Evolutionary conservation across 2,113 vertebrate genomes (phyloP).

Genomic region (Mus spicilegus): DNA sequence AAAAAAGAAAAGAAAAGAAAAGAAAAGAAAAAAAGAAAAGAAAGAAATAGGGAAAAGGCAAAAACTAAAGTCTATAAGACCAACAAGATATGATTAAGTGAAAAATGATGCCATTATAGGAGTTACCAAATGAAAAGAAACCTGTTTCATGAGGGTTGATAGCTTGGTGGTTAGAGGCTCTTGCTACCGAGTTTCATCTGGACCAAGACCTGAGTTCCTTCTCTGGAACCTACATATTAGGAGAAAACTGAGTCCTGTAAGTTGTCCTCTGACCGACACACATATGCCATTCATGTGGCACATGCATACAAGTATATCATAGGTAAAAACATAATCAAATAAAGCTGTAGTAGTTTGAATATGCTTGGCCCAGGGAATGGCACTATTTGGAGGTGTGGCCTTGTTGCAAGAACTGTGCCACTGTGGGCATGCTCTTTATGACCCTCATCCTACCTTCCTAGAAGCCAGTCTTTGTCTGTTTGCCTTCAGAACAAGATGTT

Average conservation of each 20-base stretch:
- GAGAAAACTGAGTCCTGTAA: neutral
- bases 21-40: neutral
- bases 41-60: neutral
- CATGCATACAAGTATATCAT: neutral
- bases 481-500: too few species aligned
- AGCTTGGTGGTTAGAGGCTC: rapidly evolving
- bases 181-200: neutral
- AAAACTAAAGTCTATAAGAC: neutral
- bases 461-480: too few species aligned
- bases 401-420: too few species aligned
- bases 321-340: neutral
- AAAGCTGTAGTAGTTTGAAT: too few species aligned
- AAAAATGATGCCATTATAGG: neutral
- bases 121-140: neutral
- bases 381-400: too few species aligned
- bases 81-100: neutral
- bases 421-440: too few species aligned
- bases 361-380: too few species aligned
- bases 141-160: neutral
- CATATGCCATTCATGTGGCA: neutral
- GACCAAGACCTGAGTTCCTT: neutral
- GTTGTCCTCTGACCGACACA: neutral
- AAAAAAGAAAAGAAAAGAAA: neutral
- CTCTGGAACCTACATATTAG: neutral
- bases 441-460: too few species aligned